Evolutionary conservation across 2,113 vertebrate species (phyloP), one percentile per base, ranked within the genome.

Genomic region (Calyptomena viridis): DNA sequence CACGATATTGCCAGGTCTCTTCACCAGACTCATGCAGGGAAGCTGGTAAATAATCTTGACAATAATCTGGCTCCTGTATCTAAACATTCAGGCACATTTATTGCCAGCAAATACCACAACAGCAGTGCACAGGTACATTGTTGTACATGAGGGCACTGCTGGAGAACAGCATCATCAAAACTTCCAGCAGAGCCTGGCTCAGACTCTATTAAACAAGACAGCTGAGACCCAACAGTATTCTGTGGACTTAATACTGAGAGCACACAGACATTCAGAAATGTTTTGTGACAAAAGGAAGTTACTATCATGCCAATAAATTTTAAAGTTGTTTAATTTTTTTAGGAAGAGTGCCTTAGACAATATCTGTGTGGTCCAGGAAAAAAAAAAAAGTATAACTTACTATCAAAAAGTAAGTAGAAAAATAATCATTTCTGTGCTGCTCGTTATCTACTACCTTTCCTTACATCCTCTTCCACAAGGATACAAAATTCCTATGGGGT

Each of bases 341-440:
- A 76, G 77, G 69, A 94, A 33, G 37, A 17, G 52, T 50, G 62
- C 13, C 49, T 94, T 55, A 75, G 31, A 58, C 39, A 77, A 64
- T 60, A 53, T 27, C 69, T 79, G 60, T 66, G 64, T 89, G 89
- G 58, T 87, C 77, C 39, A 94, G 56, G 74, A 68, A 56, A 12
- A 35, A 80, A 84, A 46, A 47, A 90, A 73, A 77, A 55, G 35
- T 84, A 49, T 76, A 6, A 23, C 47, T 73, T 87, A 52, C 37
- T 53, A 76, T 79, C 7, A n/a, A 75, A 91, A 84, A 88, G 73
- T 12, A 59, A 77, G 33, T 25, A 3, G 5, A 17, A 28, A 46
- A 69, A 42, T 47, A 33, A 10, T 4, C 0, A 33, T 30, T 16
- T 47, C 63, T 69, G 8, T 63, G 62, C 27, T 2, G 1, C 2